Percentiles rank a stretch among this genome's conserved stretches.
Evolutionary conservation across 2,888 invertebrate genomes (phyloP).

Genomic region (Uloborus plumipes): DNA sequence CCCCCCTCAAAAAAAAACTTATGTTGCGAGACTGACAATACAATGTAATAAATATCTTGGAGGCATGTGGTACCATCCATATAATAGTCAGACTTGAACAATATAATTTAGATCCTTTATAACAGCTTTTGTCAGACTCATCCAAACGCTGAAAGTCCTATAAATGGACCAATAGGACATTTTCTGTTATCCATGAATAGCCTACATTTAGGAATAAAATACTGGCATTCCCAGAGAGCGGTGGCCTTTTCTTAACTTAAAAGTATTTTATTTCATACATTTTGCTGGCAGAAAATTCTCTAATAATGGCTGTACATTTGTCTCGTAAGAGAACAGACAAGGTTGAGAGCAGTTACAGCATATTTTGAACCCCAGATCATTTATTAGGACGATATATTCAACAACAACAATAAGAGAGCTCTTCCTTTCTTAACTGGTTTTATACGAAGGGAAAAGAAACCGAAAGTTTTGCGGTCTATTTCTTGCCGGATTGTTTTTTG

Average conservation of each 20-base stretch:
- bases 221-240: neutral
- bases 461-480: neutral
- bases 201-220: conserved; percentile 4
- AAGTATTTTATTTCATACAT: conserved; percentile 3
- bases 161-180: too few species aligned
- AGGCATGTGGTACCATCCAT: too few species aligned
- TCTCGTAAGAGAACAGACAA: neutral
- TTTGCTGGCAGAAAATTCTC: neutral
- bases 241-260: neutral
- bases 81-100: too few species aligned
- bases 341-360: neutral
- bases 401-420: neutral
- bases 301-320: conserved; percentile 5
- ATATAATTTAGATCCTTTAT: too few species aligned
- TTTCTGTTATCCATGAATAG: neutral
- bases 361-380: neutral
- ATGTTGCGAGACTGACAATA: too few species aligned
- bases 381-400: conserved; percentile 5
- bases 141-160: too few species aligned
- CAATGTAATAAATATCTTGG: too few species aligned
- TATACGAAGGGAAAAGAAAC: neutral
- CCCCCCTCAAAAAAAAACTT: too few species aligned
- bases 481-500: neutral
- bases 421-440: neutral
- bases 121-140: too few species aligned